Evolutionary conservation across 2,888 invertebrate species (phyloP).

Genomic region (Stenurella melanura): DNA sequence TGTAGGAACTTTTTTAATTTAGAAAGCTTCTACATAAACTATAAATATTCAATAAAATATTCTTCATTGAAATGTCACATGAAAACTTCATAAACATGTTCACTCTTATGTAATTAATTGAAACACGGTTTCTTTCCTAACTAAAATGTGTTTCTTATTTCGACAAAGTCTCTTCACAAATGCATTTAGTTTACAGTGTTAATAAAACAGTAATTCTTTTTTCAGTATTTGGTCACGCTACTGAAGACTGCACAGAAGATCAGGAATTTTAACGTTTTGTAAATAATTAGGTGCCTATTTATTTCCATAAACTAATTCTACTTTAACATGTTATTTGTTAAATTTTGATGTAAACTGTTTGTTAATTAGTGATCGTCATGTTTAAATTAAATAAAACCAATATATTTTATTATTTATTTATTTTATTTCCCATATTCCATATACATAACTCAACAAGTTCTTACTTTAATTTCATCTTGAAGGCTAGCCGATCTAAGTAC

Average conservation of each 20-base stretch:
- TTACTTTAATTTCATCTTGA: neutral
- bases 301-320: slow-evolving; percentile 36
- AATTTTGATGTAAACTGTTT: slow-evolving; percentile 21
- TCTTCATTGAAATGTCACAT: no score
- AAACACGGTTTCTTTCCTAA: no score
- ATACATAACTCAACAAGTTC: neutral
- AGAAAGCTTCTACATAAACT: no score
- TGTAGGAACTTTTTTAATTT: neutral
- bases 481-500: neutral
- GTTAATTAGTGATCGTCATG: slow-evolving; percentile 40
- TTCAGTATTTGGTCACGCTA: slow-evolving; percentile 91
- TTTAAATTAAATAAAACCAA: slow-evolving; percentile 34
- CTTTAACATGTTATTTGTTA: slow-evolving; percentile 38
- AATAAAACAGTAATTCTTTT: slow-evolving; percentile 69
- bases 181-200: neutral
- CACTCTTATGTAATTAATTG: no score
- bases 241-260: slow-evolving; percentile 90
- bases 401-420: slow-evolving; percentile 43
- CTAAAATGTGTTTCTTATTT: no score
- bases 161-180: no score
- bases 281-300: slow-evolving; percentile 44
- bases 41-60: no score
- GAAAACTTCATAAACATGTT: no score
- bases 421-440: slow-evolving; percentile 16
- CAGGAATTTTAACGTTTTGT: slow-evolving; percentile 81